Evolutionary conservation across 2,888 invertebrate genomes (phyloP).

Genomic region (Trypoxylon attenuatum): DNA sequence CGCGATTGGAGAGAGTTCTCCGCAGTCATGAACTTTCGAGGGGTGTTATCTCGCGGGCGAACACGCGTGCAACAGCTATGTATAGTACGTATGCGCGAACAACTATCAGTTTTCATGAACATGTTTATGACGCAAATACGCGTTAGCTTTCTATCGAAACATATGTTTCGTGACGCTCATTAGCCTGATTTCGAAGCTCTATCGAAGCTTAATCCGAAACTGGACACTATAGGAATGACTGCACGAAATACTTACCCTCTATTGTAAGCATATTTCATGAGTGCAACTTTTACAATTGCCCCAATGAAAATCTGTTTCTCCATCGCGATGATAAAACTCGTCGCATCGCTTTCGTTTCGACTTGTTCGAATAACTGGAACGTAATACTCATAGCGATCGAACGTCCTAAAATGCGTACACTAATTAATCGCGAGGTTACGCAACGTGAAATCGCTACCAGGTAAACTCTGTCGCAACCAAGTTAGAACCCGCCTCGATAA

Average conservation of each 20-base stretch:
- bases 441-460: not conserved
- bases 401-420: not conserved
- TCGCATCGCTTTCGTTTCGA: too few species aligned
- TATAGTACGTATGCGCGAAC: too few species aligned
- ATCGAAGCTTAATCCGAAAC: conserved; percentile 22
- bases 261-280: too few species aligned
- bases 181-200: conserved; percentile 36
- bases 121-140: conserved; percentile 50
- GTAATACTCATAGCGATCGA: too few species aligned
- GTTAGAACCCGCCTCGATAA: not conserved
- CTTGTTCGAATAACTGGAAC: too few species aligned
- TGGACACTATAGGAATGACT: not conserved
- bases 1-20: conserved; percentile 62
- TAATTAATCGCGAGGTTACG: not conserved
- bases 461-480: not conserved
- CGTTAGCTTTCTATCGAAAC: conserved; percentile 30
- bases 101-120: conserved; percentile 57
- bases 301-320: too few species aligned
- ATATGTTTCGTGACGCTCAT: conserved; percentile 46
- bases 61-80: conserved; percentile 56
- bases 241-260: too few species aligned
- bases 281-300: too few species aligned
- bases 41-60: conserved; percentile 55
- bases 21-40: conserved; percentile 57
- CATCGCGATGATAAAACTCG: too few species aligned